A percentile compares a stretch with the other conserved stretches of the same genome.
Conservation (phyloP, 2,797 vertebrate genomes). For the Aeoliscus strigatus region DNA sequence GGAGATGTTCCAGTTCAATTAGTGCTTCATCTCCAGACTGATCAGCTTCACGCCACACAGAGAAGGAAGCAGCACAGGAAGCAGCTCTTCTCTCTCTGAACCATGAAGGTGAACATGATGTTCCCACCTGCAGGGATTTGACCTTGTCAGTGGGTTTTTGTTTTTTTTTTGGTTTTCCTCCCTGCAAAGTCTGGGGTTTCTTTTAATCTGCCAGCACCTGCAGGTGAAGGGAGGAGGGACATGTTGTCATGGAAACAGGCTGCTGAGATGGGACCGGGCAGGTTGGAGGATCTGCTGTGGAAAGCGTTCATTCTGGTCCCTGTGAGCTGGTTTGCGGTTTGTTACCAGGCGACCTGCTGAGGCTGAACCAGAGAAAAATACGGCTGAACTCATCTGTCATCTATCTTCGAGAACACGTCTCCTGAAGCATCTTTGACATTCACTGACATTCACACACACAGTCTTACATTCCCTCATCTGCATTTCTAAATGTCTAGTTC, state of each 20-base stretch:
- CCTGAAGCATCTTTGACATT: conserved; percentile 53
- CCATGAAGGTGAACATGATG: conserved; percentile 50
- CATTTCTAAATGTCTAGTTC: too few relatives aligned
- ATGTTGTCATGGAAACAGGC: conserved; percentile 77
- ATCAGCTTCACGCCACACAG: neutral
- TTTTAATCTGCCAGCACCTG: conserved; percentile 59
- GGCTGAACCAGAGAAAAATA: conserved; percentile 25
- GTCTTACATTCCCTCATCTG: too few relatives aligned
- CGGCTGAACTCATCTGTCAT: conserved; percentile 13
- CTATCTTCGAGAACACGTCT: conserved; percentile 27
- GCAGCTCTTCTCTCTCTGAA: conserved; percentile 29
- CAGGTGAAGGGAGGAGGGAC: conserved; percentile 61
- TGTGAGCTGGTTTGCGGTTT: conserved; percentile 50
- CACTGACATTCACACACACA: conserved; percentile 44
- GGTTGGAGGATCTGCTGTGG: conserved; percentile 48
- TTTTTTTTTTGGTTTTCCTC: too few relatives aligned
- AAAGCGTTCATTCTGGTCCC: conserved; percentile 61
- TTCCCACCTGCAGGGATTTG: conserved; percentile 64
- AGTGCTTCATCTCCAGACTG: conserved; percentile 1
- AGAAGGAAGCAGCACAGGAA: neutral
- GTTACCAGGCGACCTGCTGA: conserved; percentile 40
- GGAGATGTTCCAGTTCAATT: too few relatives aligned
- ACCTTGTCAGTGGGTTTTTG: conserved; percentile 75
- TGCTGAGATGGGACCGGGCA: conserved; percentile 55
- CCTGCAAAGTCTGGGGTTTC: conserved; percentile 57